Base-by-base conservation (phyloP, 23 tunicate species). In the Trididemnum nubilum region DNA sequence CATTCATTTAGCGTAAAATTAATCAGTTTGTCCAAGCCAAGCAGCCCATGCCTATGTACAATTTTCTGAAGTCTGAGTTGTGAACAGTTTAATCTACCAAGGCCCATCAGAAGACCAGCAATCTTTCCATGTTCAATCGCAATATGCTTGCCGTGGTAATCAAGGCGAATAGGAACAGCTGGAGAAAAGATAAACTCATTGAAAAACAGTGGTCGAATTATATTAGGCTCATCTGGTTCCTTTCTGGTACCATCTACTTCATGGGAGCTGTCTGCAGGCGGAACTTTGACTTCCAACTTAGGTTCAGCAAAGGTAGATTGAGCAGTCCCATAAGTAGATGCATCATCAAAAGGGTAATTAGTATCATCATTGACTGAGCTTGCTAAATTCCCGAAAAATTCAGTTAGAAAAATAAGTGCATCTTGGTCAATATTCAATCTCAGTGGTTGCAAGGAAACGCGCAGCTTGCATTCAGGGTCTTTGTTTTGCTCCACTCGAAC, bases 371-470 rank as follows among this genome's bases (percentile, higher is more conserved):
- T 39, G 7, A 39, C 28, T 3, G 78, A 73, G 38, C 19, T 2
- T 5, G 60, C 34, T 9, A 77, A 28, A 15, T 2, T 26, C 3
- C 23, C 61, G 80, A 94, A 85, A 64, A 89, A 95, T 0, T 65
- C 80, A 0, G 81, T 89, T 30, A 95, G 31, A 77, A 89, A 90
- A 21, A 60, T 64, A 30, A 90, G 73, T 0, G 96, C 70, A 51
- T 95, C 99, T 66, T 95, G 99, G 78, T 95, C 99, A 35, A 95
- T 73, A 38, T 95, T 95, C 0, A 95, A 31, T 39, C 88, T 60
- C 15, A 95, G 52, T 0, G 99, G 99, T 49, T 95, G 99, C 64
- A 95, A 38, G 2, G 99, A 90, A 26, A 95, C 78, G 0, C 75
- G 66, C 0, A 95, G 76, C 9, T 65, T 63, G 36, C 91, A 83